Evolutionary conservation across 2,113 vertebrate species (phyloP).

Genomic region (Hippoglossus stenolepis): DNA sequence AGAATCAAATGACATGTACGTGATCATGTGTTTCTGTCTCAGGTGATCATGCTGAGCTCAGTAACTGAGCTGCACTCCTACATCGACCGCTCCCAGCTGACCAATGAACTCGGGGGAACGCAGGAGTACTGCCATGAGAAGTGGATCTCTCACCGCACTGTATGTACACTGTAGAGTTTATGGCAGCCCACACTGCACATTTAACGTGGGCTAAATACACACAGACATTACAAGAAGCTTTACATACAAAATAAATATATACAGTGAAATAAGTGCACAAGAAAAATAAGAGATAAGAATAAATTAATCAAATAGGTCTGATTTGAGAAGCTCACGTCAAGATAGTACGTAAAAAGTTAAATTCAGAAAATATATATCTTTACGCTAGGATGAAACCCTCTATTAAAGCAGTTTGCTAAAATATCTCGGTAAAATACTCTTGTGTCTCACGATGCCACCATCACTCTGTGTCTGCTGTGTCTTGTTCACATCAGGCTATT

Average conservation of each 20-base stretch:
- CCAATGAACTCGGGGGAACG: slow-evolving; percentile 93
- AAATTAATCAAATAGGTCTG: background rate
- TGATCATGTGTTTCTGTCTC: slow-evolving; percentile 36
- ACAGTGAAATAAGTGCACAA: background rate
- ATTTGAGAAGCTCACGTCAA: background rate
- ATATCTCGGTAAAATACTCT: background rate
- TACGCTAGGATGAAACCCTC: background rate
- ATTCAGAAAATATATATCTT: background rate
- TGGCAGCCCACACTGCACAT: background rate
- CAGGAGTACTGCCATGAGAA: slow-evolving; percentile 95
- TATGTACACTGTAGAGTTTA: slow-evolving; percentile 76
- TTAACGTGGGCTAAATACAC: background rate
- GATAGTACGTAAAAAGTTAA: background rate
- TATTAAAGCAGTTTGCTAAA: background rate
- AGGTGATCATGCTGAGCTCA: slow-evolving; percentile 99
- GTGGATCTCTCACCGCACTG: slow-evolving; percentile 94
- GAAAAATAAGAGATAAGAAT: background rate
- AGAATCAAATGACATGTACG: background rate
- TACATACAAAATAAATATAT: too few species aligned
- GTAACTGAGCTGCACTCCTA: slow-evolving; percentile 94
- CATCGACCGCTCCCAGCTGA: slow-evolving; percentile 94
- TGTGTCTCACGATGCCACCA: background rate
- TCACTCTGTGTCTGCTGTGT: slow-evolving; percentile 2
- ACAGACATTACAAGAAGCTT: background rate
- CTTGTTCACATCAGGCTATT: slow-evolving; percentile 87